Evolutionary conservation across 2,113 vertebrate species (phyloP), one percentile per base, ranked within the genome.

Genomic region (Apistogramma diplotaenia): DNA sequence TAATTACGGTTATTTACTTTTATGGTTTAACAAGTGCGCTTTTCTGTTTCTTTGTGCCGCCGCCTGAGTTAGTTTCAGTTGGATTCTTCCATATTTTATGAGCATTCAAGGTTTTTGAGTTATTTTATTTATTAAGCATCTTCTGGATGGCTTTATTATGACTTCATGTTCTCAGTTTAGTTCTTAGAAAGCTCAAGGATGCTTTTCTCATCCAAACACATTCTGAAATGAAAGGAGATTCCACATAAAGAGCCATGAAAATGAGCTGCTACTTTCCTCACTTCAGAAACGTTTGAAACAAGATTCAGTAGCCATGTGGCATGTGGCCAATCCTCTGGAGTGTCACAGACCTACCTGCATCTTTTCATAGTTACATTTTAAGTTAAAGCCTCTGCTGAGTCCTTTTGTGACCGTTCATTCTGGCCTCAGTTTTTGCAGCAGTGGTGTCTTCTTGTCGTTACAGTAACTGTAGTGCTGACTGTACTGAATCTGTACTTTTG

Each of bases 371-470:
- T 53, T 53, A 53, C 18, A 53, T 53, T 53, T 53, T 4, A n/a
- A 21, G 19, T 46, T 12, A 1, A 67, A 25, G 27, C 18, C 37
- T 67, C 21, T 46, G 23, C 3, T 37, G 8, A 37, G 35, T 37
- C 37, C 10, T 37, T 2, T 37, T 6, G 37, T 37, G 37, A 40
- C 10, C 11, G 49, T 29, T 37, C 27, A 16, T 51, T 73, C 79
- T 37, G 21, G 57, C 43, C 35, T 61, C 27, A 74, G 61, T 73
- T 59, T 75, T 51, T 53, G 27, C 57, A 78, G 74, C 83, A 88
- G 33, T n/a, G n/a, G n/a, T 86, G 59, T 86, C 76, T 59, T 72
- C 62, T 73, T 83, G 37, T 78, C 72, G 83, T 78, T 78, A 61
- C 9, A 61, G 12, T 23, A n/a, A 62, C 46, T 60, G 33, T 75